phyloP scores from a whole-genome alignment of 1,140 invertebrate species.

The Phenacoccus solenopsis region DNA sequence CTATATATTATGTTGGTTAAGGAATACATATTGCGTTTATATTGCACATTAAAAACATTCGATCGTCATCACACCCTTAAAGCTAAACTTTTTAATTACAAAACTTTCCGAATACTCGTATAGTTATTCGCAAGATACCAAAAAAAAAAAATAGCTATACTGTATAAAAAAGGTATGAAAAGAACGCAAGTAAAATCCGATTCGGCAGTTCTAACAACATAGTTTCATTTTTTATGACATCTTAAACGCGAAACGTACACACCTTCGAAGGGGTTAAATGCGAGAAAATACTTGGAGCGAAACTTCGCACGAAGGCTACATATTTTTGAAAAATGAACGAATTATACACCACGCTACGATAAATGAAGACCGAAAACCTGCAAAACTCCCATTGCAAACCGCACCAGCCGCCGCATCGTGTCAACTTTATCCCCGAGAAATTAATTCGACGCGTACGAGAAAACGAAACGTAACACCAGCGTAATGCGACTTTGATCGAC shows the following conservation, averaged over 20 bases:
- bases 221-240: too few species aligned
- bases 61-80: not conserved
- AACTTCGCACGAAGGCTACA: not conserved
- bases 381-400: not conserved
- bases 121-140: too few species aligned
- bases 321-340: not conserved
- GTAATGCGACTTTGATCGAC: too few species aligned
- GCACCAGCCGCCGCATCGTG: too few species aligned
- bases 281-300: not conserved
- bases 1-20: slow-evolving; percentile 39
- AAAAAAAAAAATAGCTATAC: too few species aligned
- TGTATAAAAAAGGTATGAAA: not conserved
- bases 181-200: not conserved
- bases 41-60: not conserved
- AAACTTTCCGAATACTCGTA: not conserved
- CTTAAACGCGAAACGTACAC: not conserved
- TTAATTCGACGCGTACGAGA: too few species aligned
- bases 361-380: not conserved
- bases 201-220: too few species aligned
- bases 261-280: not conserved
- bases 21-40: slow-evolving; percentile 1
- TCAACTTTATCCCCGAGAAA: too few species aligned
- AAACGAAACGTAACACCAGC: too few species aligned
- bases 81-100: not conserved
- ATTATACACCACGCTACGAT: not conserved